Percentiles rank a stretch among this genome's conserved stretches.
Evolutionary conservation across 2,113 vertebrate genomes (phyloP).

Genomic region (Osmerus eperlanus): DNA sequence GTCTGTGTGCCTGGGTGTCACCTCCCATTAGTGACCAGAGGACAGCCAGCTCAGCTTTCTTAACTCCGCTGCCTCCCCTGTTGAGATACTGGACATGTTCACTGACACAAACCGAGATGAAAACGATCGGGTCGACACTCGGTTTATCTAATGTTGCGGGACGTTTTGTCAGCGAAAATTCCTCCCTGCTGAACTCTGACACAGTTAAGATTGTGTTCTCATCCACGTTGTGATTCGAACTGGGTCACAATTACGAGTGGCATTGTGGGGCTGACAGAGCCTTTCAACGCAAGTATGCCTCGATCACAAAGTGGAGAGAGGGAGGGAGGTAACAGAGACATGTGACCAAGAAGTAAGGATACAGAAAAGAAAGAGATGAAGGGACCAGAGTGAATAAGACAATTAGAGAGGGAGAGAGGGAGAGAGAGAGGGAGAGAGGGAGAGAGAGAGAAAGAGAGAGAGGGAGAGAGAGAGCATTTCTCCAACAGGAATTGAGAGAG

Average conservation of each 20-base stretch:
- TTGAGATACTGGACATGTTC: too few species aligned
- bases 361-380: too few species aligned
- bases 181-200: conserved; percentile 43
- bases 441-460: too few species aligned
- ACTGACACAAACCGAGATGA: too few species aligned
- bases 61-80: background rate
- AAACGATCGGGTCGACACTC: too few species aligned
- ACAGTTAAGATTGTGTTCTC: background rate
- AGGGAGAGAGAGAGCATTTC: background rate
- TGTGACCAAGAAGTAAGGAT: background rate
- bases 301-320: too few species aligned
- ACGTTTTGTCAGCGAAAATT: background rate
- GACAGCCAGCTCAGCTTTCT: background rate
- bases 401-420: too few species aligned
- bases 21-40: conserved; percentile 25
- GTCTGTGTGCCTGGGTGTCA: conserved; percentile 11
- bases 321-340: background rate
- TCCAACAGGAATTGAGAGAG: too few species aligned
- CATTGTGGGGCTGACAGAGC: conserved; percentile 25
- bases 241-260: conserved; percentile 47
- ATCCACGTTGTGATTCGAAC: background rate
- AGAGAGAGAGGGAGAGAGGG: background rate
- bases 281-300: background rate
- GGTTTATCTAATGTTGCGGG: conserved; percentile 30
- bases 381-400: too few species aligned